Evolutionary conservation across 2,797 vertebrate species (phyloP).

Genomic region (Petrocephalus sullivani): DNA sequence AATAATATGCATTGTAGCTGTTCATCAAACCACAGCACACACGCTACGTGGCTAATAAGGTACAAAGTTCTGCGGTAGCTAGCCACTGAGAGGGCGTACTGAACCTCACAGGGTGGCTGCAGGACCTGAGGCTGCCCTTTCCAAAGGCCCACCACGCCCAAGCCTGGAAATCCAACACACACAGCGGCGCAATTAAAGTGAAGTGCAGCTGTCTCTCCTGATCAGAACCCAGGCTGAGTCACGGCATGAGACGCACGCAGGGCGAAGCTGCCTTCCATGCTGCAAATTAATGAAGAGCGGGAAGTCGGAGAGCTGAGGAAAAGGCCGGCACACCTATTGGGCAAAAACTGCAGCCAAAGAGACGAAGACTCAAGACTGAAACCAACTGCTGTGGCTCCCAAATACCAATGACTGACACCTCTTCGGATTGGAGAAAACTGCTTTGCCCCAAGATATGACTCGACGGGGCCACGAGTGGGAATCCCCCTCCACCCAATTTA

Average conservation of each 20-base stretch:
- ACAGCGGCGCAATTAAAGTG: constrained; percentile 31
- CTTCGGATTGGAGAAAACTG: background rate
- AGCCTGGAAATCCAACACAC: constrained; percentile 12
- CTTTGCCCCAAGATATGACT: background rate
- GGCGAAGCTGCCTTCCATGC: background rate
- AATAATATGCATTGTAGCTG: background rate
- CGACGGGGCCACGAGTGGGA: background rate
- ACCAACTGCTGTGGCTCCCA: constrained; percentile 24
- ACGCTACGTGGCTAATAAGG: background rate
- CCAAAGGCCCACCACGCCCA: constrained; percentile 28
- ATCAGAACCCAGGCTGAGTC: constrained; percentile 22
- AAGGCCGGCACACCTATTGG: background rate
- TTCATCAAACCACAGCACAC: background rate
- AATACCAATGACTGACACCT: background rate
- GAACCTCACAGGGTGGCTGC: background rate
- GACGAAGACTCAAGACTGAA: background rate
- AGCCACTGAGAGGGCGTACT: background rate
- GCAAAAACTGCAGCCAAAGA: background rate
- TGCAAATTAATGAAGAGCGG: background rate
- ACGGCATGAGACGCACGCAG: constrained; percentile 24
- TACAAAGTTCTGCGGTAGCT: background rate
- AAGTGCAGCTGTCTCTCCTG: constrained; percentile 23
- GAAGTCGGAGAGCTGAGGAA: no score
- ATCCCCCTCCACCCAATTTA: background rate
- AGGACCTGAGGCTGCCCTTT: constrained; percentile 43